A percentile compares a stretch with the other conserved stretches of the same genome.
phyloP scores from a whole-genome alignment of 2,888 invertebrate genomes.

The Megalurothrips usitatus region DNA sequence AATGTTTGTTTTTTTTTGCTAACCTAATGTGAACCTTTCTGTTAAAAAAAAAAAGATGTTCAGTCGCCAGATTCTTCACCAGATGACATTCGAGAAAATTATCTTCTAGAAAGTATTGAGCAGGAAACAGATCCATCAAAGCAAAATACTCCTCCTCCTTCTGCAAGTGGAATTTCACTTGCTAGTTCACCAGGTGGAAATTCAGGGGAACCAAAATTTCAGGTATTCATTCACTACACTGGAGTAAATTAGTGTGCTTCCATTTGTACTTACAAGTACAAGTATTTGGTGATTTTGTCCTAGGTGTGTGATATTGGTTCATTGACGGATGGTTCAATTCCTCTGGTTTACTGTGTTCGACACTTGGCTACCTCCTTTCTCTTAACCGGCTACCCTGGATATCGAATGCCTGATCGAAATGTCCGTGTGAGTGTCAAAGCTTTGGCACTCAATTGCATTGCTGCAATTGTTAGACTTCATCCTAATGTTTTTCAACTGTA shows the following conservation, averaged over 20 bases:
- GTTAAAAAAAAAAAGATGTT: neutral
- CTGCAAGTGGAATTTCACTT: conserved; percentile 9
- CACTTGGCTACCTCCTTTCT: conserved; percentile 69
- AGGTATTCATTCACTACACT: conserved; percentile 27
- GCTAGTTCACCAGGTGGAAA: neutral
- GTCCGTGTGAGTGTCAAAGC: conserved; percentile 88
- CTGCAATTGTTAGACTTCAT: conserved; percentile 66
- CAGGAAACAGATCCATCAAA: neutral
- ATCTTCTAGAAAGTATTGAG: conserved; percentile 14
- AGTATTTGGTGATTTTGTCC: conserved; percentile 38
- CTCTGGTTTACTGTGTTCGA: conserved; percentile 67
- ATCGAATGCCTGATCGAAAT: conserved; percentile 64
- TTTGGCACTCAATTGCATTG: conserved; percentile 74
- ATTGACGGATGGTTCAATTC: conserved; percentile 58
- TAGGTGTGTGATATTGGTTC: conserved; percentile 63
- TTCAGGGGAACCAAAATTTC: conserved; percentile 23
- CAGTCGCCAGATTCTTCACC: neutral
- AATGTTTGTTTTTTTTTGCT: neutral
- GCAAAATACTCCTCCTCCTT: neutral
- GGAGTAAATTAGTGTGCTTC: neutral
- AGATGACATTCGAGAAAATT: neutral
- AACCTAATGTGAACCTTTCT: neutral
- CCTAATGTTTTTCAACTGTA: conserved; percentile 66
- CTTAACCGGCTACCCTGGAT: conserved; percentile 58
- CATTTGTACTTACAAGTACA: neutral